Percentiles rank a stretch among this genome's conserved stretches.
Evolutionary conservation across 2,797 vertebrate genomes (phyloP).

Genomic region (Sebastiscus albofasciatus): DNA sequence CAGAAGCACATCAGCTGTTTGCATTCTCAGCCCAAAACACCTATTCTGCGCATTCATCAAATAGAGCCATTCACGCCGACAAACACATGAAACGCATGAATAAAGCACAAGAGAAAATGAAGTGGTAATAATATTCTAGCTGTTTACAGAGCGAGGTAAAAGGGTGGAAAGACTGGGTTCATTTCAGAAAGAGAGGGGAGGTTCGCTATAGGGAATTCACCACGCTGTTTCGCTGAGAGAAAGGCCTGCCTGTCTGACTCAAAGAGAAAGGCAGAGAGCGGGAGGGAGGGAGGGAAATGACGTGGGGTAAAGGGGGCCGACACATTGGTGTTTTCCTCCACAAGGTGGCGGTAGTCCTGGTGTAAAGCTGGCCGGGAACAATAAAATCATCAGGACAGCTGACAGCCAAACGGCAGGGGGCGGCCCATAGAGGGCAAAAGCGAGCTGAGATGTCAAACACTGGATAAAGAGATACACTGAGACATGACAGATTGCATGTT

Average conservation of each 20-base stretch:
- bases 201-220: conserved; percentile 53
- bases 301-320: conserved; percentile 9
- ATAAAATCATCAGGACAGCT: conserved; percentile 71
- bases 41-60: conserved; percentile 71
- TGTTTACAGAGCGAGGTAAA: conserved; percentile 59
- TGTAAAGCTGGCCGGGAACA: conserved; percentile 49
- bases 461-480: conserved; percentile 76
- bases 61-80: conserved; percentile 71
- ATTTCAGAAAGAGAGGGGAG: conserved; percentile 57
- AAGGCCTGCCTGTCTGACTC: conserved; percentile 62
- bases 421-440: conserved; percentile 76
- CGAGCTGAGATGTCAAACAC: conserved; percentile 73
- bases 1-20: conserved; percentile 76
- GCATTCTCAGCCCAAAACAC: conserved; percentile 73
- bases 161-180: conserved; percentile 47
- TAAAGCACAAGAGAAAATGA: conserved; percentile 76
- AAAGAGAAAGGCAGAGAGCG: conserved; percentile 38
- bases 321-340: conserved; percentile 51
- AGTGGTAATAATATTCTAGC: conserved; percentile 73
- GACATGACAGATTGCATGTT: conserved; percentile 79
- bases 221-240: conserved; percentile 53
- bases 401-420: conserved; percentile 67
- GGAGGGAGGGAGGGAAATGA: conserved; percentile 28
- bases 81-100: conserved; percentile 75
- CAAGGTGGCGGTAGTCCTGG: conserved; percentile 75